phyloP scores from a whole-genome alignment of 2,888 invertebrate species.

The Stenurella melanura region DNA sequence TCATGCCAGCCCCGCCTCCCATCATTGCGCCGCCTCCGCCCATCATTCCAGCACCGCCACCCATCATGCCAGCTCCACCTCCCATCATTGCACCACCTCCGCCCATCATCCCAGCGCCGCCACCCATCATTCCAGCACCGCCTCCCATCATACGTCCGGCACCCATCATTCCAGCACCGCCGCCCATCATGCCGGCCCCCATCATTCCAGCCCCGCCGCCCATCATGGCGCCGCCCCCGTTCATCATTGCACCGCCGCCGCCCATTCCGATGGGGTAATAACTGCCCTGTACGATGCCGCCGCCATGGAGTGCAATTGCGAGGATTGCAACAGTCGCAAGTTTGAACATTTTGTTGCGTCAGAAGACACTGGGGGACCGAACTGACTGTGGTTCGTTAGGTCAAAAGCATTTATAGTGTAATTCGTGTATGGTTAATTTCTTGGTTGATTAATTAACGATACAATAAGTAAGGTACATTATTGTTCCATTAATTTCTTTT shows the following conservation, averaged over 20 bases:
- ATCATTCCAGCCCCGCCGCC: conserved; percentile 53
- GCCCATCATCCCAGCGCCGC: conserved; percentile 44
- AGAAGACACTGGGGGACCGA: conserved; percentile 29
- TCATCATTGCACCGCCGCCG: conserved; percentile 59
- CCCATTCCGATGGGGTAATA: conserved; percentile 71
- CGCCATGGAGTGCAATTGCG: conserved; percentile 68
- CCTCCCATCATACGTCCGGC: conserved; percentile 49
- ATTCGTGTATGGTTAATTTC: conserved; percentile 33
- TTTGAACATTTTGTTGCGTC: conserved; percentile 39
- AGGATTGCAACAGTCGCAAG: conserved; percentile 1
- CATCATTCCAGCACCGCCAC: conserved; percentile 58
- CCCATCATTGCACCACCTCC: conserved; percentile 16
- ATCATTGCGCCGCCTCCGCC: conserved; percentile 42
- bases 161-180: conserved; percentile 44
- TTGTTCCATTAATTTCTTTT: conserved; percentile 31
- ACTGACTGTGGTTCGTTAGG: conserved; percentile 35
- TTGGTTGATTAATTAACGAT: conserved; percentile 45
- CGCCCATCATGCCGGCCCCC: conserved; percentile 65
- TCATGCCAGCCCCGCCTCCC: conserved; percentile 47
- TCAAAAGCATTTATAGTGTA: conserved; percentile 34
- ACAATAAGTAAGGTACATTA: conserved; percentile 18
- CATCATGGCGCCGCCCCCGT: conserved; percentile 44
- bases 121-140: conserved; percentile 46
- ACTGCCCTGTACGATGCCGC: conserved; percentile 76
- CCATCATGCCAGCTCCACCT: conserved; percentile 24